Evolutionary conservation across 2,797 vertebrate species (phyloP).

Genomic region (Thripadectes ignobilis): DNA sequence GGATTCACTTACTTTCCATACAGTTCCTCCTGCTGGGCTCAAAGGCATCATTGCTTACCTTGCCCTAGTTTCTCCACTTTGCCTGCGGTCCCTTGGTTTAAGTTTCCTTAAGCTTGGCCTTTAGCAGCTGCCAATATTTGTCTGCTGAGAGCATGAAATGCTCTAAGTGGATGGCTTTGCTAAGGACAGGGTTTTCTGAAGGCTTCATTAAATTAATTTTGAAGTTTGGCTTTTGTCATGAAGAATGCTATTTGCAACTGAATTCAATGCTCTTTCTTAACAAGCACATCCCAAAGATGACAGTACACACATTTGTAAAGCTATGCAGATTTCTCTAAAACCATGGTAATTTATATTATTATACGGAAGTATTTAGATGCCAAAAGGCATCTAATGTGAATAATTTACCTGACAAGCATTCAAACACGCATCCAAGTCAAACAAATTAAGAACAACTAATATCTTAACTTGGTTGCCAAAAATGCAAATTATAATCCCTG

Average conservation of each 20-base stretch:
- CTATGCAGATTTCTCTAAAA: neutral
- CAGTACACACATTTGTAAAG: neutral
- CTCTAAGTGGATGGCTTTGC: neutral
- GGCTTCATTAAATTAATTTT: neutral
- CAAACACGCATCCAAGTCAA: neutral
- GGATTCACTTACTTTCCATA: neutral
- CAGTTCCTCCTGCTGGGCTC: neutral
- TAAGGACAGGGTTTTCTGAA: neutral
- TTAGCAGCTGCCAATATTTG: neutral
- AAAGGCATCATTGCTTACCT: neutral
- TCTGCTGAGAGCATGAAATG: neutral
- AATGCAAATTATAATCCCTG: conserved; percentile 14
- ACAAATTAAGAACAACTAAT: conserved; percentile 6
- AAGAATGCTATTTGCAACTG: neutral
- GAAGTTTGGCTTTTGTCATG: neutral
- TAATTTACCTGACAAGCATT: conserved; percentile 25
- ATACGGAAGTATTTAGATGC: neutral
- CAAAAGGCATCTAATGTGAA: conserved; percentile 3
- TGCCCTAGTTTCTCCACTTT: neutral
- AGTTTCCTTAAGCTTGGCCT: conserved; percentile 3
- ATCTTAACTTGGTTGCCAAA: conserved; percentile 5
- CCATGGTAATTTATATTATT: neutral
- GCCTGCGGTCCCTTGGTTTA: neutral
- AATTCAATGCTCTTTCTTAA: neutral
- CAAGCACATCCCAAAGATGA: neutral